Conservation (phyloP, 1,140 invertebrate genomes). For the Helicoverpa zea region DNA sequence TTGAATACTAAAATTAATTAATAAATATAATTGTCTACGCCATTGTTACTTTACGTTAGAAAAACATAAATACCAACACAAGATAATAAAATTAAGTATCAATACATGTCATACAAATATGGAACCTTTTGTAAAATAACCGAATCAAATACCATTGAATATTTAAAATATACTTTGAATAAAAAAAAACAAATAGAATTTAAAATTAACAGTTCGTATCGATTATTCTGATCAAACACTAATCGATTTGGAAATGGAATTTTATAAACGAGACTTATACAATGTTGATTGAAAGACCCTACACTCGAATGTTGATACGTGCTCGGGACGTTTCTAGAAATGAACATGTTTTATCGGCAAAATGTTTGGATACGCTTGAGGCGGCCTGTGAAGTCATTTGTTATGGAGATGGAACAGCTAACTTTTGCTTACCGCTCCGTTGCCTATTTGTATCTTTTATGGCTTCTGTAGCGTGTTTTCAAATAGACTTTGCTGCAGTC, state of each 20-base stretch:
- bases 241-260: no score
- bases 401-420: constrained; percentile 52
- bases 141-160: no score
- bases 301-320: constrained; percentile 51
- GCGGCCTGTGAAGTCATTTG: constrained; percentile 57
- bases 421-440: constrained; percentile 59
- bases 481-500: not conserved
- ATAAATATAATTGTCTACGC: not conserved
- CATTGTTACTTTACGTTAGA: not conserved
- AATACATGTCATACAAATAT: no score
- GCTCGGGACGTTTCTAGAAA: constrained; percentile 16
- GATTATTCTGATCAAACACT: no score
- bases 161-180: no score
- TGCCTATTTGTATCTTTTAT: constrained; percentile 37
- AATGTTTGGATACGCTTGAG: constrained; percentile 63
- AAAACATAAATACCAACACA: no score
- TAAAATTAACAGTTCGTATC: no score
- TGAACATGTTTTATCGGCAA: constrained; percentile 64
- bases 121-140: no score
- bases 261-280: no score
- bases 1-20: not conserved
- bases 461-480: not conserved
- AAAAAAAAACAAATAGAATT: no score
- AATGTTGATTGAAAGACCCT: no score
- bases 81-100: no score